These are phyloP conservation scores for Cataglyphis hispanica DNA, from an alignment of 1,140 invertebrate genomes.

Conservation along the genomic window DNA sequence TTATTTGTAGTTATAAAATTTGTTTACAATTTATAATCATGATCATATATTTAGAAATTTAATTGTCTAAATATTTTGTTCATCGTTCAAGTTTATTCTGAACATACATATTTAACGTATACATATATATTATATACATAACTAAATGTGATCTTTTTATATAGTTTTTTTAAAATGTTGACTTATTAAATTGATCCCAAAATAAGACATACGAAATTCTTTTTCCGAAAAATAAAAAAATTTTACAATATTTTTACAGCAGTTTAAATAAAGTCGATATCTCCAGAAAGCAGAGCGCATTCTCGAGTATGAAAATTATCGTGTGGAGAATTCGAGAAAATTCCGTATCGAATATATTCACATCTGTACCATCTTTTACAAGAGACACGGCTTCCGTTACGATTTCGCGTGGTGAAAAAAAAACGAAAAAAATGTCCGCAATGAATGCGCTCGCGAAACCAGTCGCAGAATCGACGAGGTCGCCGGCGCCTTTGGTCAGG, in stretches of 20 bases:
- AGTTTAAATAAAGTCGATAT: neutral
- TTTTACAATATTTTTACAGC: neutral
- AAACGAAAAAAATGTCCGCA: constrained; percentile 61
- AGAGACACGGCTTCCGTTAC: constrained; percentile 31
- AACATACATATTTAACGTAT: too few relatives aligned
- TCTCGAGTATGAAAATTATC: neutral
- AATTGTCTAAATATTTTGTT: neutral
- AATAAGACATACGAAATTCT: neutral
- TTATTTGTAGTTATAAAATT: too few relatives aligned
- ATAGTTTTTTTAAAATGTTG: too few relatives aligned
- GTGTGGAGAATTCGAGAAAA: neutral
- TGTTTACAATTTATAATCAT: too few relatives aligned
- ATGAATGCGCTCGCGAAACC: constrained; percentile 80
- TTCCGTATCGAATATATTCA: constrained; percentile 46
- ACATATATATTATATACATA: too few relatives aligned
- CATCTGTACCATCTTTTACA: constrained; percentile 7
- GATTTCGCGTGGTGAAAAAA: constrained; percentile 65
- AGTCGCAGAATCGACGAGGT: constrained; percentile 81
- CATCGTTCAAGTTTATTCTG: too few relatives aligned
- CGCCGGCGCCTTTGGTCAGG: constrained; percentile 78
- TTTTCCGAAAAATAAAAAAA: neutral
- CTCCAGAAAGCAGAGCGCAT: neutral
- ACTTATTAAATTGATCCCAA: neutral
- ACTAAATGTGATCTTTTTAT: too few relatives aligned
- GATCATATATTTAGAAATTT: too few relatives aligned